Evolutionary conservation across 2,888 invertebrate genomes (phyloP).

Genomic region (Eristalis tenax): DNA sequence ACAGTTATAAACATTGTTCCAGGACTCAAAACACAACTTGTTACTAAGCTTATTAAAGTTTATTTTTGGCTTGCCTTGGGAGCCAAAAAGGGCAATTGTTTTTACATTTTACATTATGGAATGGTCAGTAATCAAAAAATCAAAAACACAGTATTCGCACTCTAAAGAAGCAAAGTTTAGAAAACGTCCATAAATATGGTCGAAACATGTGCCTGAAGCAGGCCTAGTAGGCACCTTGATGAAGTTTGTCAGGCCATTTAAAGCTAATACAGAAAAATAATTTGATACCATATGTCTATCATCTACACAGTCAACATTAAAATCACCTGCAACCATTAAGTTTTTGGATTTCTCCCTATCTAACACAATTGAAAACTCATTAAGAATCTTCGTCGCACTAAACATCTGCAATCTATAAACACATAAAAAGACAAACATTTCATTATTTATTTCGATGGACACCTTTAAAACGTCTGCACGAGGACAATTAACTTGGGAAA

Average conservation of each 20-base stretch:
- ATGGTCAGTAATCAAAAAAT: constrained; percentile 6
- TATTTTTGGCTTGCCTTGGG: no score
- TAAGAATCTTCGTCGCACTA: no score
- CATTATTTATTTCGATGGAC: not conserved
- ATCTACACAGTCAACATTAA: no score
- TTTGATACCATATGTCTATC: not conserved
- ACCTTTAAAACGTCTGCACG: not conserved
- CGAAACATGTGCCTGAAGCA: not conserved
- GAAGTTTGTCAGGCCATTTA: not conserved
- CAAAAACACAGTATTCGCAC: not conserved
- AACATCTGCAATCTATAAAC: no score
- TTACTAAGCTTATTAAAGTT: no score
- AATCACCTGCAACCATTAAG: no score
- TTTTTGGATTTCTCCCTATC: no score
- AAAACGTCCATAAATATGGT: not conserved
- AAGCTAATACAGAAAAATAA: not conserved
- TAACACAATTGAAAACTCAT: no score
- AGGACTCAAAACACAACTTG: no score
- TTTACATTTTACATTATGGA: not conserved
- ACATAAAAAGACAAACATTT: no score
- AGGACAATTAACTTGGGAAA: not conserved
- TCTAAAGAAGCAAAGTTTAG: not conserved
- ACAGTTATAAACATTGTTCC: no score
- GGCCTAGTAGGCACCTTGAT: not conserved
- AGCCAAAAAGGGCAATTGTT: not conserved